Evolutionary conservation across 2,888 invertebrate species (phyloP).

Genomic region (Apamea sordens): DNA sequence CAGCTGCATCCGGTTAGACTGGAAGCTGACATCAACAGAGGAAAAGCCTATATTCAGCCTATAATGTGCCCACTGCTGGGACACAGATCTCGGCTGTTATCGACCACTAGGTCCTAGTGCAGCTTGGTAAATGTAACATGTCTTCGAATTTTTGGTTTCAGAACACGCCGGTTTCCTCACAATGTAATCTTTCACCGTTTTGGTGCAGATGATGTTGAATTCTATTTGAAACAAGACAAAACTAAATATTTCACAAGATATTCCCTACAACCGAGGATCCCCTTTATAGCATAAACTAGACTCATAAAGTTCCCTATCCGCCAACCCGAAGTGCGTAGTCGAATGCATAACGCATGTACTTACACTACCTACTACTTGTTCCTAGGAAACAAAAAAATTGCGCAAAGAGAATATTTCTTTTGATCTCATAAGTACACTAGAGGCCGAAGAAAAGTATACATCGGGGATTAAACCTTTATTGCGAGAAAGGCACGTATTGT

Average conservation of each 20-base stretch:
- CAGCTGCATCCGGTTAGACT: not conserved
- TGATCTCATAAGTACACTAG: slow-evolving; percentile 71
- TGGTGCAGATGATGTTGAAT: not conserved
- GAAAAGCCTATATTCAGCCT: not conserved
- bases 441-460: slow-evolving; percentile 65
- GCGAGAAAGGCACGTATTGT: slow-evolving; percentile 66
- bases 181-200: not conserved
- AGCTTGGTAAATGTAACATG: not conserved
- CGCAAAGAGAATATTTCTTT: slow-evolving; percentile 64
- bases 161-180: not conserved
- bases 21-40: not conserved
- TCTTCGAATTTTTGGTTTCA: not conserved
- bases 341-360: slow-evolving; percentile 65
- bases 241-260: slow-evolving; percentile 8
- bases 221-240: not conserved
- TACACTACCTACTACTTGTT: slow-evolving; percentile 25
- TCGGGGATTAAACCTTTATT: slow-evolving; percentile 67
- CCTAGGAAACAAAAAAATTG: slow-evolving; percentile 54
- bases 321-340: slow-evolving; percentile 33
- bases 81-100: not conserved
- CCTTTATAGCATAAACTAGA: slow-evolving; percentile 17
- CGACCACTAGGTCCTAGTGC: not conserved
- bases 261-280: not conserved
- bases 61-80: not conserved
- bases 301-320: slow-evolving; percentile 34